These are phyloP conservation scores for Lophius piscatorius DNA, from an alignment of 2,113 vertebrate genomes.

Conservation along the genomic window DNA sequence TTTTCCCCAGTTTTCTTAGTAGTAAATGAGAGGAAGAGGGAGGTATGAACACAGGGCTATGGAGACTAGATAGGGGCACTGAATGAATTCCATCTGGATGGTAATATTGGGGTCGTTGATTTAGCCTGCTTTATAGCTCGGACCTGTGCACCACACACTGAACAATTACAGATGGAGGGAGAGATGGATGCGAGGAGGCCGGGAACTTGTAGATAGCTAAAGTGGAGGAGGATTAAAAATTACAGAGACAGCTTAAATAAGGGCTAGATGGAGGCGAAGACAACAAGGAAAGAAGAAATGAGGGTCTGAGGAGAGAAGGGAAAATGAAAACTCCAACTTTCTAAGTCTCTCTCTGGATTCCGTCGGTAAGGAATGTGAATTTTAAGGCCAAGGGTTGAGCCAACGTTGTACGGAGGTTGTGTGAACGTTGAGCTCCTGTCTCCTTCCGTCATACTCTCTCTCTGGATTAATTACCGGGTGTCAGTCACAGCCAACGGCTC, in stretches of 20 bases:
- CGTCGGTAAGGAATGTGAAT: slow-evolving; percentile 16
- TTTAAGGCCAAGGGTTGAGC: slow-evolving; percentile 41
- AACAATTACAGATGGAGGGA: slow-evolving; percentile 70
- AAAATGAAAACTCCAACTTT: slow-evolving; percentile 26
- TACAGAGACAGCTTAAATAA: slow-evolving; percentile 46
- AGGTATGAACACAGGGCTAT: slow-evolving; percentile 25
- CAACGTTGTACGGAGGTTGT: slow-evolving; percentile 33
- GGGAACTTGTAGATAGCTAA: slow-evolving; percentile 2
- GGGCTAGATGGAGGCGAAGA: slow-evolving; percentile 7
- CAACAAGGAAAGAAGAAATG: slow-evolving; percentile 28
- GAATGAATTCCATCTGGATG: slow-evolving; percentile 69
- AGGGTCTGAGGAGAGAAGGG: slow-evolving; percentile 22
- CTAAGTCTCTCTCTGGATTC: slow-evolving; percentile 21
- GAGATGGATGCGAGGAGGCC: slow-evolving; percentile 13
- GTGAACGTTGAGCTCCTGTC: slow-evolving; percentile 17
- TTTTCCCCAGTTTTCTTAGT: slow-evolving; percentile 68
- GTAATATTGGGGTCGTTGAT: slow-evolving; percentile 63
- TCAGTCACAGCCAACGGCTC: slow-evolving; percentile 75
- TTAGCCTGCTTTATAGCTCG: slow-evolving; percentile 40
- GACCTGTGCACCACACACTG: slow-evolving; percentile 37
- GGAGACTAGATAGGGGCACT: slow-evolving; percentile 33
- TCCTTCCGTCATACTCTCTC: slow-evolving; percentile 37
- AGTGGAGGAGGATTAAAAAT: slow-evolving; percentile 29
- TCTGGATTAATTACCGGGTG: slow-evolving; percentile 74
- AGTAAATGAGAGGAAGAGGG: slow-evolving; percentile 61